Conservation (phyloP, 2,797 vertebrate species). For the Lepilemur ruficaudatus region DNA sequence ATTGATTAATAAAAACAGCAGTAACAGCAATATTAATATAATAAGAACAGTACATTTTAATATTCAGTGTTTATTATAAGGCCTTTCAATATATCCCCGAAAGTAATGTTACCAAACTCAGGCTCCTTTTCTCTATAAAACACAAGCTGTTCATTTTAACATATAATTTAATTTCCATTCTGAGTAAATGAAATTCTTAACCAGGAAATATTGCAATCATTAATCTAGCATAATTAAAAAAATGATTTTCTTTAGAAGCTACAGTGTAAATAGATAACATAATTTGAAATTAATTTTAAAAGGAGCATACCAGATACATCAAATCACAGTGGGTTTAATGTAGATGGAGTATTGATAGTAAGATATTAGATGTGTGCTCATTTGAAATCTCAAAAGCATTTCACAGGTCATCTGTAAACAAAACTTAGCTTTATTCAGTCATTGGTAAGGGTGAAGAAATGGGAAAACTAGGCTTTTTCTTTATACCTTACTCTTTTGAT, state of each 20-base stretch:
- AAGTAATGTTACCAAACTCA: constrained; percentile 27
- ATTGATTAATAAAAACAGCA: background rate
- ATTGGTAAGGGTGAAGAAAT: background rate
- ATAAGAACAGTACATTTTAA: background rate
- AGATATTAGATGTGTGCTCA: constrained; percentile 1
- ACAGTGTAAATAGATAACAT: constrained; percentile 27
- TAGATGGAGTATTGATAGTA: constrained; percentile 36
- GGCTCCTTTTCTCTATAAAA: constrained; percentile 10
- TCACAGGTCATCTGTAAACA: background rate
- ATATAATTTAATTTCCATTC: constrained; percentile 64
- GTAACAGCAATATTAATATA: background rate
- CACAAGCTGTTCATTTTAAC: constrained; percentile 66
- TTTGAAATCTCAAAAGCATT: background rate
- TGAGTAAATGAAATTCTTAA: constrained; percentile 75
- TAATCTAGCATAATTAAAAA: constrained; percentile 73
- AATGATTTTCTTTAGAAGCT: constrained; percentile 75
- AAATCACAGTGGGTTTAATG: background rate
- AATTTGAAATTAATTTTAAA: constrained; percentile 69
- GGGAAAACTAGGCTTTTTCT: background rate
- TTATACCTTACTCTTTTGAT: background rate
- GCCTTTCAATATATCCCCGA: background rate
- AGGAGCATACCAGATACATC: background rate
- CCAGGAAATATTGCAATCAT: constrained; percentile 64
- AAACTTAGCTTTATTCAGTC: background rate
- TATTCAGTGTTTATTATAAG: background rate